Conservation (phyloP, 2,113 vertebrate species). For the Mesembrinibis cayennensis region DNA sequence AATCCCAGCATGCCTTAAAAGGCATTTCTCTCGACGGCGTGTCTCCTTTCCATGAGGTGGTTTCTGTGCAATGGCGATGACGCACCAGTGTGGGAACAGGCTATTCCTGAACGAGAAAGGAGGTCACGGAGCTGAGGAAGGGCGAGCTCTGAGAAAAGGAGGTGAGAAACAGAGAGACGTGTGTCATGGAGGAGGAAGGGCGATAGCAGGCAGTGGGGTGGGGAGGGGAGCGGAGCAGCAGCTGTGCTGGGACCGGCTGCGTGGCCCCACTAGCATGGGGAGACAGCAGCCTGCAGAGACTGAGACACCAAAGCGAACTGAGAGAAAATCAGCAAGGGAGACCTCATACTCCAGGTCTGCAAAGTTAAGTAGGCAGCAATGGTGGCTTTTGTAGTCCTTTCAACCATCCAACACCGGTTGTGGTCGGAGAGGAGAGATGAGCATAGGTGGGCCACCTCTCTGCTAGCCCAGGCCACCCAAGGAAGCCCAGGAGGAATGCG, state of each 20-base stretch:
- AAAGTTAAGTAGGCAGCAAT: accelerated
- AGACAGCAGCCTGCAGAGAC: background rate
- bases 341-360: background rate
- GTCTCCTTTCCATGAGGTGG: background rate
- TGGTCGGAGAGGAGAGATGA: background rate
- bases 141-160: background rate
- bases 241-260: accelerated
- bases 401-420: accelerated
- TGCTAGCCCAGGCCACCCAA: background rate
- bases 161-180: background rate
- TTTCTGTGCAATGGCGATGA: background rate
- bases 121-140: background rate
- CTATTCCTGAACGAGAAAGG: slow-evolving; percentile 26
- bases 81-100: background rate
- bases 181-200: background rate
- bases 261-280: background rate
- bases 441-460: accelerated
- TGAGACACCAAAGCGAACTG: background rate
- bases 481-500: accelerated
- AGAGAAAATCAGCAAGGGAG: background rate
- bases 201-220: accelerated
- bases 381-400: background rate
- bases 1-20: slow-evolving; percentile 25
- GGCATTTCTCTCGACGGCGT: background rate
- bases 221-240: background rate